These are phyloP conservation scores for Sciurus vulgaris DNA, from an alignment of 2,797 vertebrate species.

Conservation along the genomic window DNA sequence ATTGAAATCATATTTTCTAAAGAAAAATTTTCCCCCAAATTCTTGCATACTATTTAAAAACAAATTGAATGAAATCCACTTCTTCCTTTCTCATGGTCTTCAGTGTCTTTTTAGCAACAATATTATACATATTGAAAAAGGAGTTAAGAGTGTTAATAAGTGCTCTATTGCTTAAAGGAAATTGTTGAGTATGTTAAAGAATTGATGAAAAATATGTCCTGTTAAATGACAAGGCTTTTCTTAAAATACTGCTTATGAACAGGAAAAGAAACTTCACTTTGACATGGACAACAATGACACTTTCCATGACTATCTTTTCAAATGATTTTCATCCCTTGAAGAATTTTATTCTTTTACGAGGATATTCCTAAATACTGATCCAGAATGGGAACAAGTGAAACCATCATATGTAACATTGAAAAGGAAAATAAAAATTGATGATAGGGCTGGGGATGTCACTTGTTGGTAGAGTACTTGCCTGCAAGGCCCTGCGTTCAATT, in stretches of 20 bases:
- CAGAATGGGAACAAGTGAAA: background rate
- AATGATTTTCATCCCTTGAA: conserved; percentile 13
- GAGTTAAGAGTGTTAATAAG: background rate
- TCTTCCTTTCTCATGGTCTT: background rate
- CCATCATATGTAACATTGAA: background rate
- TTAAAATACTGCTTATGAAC: background rate
- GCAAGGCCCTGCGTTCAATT: background rate
- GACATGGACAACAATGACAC: background rate
- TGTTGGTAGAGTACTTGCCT: background rate
- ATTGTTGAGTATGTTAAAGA: background rate
- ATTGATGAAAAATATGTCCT: background rate
- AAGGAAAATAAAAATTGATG: background rate
- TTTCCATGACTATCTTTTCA: background rate
- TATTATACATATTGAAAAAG: background rate
- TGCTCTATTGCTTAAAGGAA: conserved; percentile 14
- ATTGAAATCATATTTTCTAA: background rate
- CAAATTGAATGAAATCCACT: background rate
- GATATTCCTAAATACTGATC: background rate
- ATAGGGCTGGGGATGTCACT: too few relatives aligned
- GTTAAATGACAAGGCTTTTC: background rate
- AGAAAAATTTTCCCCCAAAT: background rate
- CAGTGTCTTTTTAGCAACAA: background rate
- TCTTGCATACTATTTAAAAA: background rate
- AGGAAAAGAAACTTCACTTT: background rate
- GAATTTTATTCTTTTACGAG: conserved; percentile 8